A percentile compares a stretch with the other conserved stretches of the same genome.
Conservation (phyloP, 53 echinoderm and acorn worm species). For the Antedon mediterranea region DNA sequence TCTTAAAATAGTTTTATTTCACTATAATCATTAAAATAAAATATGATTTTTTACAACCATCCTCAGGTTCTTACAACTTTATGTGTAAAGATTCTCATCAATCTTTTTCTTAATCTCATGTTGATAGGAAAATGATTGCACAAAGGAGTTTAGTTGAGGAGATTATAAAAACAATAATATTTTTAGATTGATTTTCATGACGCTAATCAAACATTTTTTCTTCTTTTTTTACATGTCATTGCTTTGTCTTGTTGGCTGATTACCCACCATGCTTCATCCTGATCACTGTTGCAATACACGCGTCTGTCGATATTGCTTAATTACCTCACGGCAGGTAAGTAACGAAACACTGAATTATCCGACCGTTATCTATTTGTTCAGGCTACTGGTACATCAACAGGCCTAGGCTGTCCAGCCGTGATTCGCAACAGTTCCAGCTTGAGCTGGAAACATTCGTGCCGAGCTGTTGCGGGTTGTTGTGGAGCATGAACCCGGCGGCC, state of each 20-base stretch:
- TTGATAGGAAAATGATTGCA: not conserved
- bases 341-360: not conserved
- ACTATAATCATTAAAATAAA: no score
- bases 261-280: not conserved
- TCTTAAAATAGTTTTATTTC: no score
- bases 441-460: not conserved
- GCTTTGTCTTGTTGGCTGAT: not conserved
- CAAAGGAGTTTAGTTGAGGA: not conserved
- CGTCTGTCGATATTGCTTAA: not conserved
- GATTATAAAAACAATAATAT: not conserved
- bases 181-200: not conserved
- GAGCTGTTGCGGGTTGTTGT: not conserved
- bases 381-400: not conserved
- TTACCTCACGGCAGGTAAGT: not conserved
- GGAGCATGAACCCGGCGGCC: not conserved
- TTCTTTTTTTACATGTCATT: not conserved
- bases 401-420: not conserved
- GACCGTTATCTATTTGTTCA: not conserved
- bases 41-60: no score
- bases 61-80: no score
- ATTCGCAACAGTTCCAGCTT: not conserved
- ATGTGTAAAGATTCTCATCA: no score
- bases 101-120: not conserved
- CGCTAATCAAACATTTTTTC: not conserved
- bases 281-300: not conserved